Evolutionary conservation across 2,797 vertebrate genomes (phyloP).

Genomic region (Tapera naevia): DNA sequence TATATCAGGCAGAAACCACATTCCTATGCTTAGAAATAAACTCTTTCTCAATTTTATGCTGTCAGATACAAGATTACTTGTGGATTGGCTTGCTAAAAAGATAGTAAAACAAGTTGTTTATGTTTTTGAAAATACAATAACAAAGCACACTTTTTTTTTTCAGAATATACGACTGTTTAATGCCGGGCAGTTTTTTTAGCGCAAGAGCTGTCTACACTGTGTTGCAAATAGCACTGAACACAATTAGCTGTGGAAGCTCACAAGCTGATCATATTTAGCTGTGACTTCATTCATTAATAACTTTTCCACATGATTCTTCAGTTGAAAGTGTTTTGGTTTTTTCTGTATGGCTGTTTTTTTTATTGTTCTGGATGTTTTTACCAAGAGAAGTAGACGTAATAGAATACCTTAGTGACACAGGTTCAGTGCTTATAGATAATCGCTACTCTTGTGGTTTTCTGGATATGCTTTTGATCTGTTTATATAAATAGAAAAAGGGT

Average conservation of each 20-base stretch:
- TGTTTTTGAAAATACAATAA: neutral
- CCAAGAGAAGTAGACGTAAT: neutral
- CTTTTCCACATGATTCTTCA: conserved; percentile 77
- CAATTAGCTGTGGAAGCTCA: conserved; percentile 24
- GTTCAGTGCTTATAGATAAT: conserved; percentile 79
- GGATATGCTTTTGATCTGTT: conserved; percentile 74
- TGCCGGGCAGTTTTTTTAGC: neutral
- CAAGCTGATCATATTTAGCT: conserved; percentile 50
- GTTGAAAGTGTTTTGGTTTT: conserved; percentile 22
- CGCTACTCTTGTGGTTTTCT: conserved; percentile 74
- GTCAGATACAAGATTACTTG: neutral
- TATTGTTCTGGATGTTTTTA: neutral
- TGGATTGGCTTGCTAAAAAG: neutral
- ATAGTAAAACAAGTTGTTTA: neutral
- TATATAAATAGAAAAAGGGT: conserved; percentile 61
- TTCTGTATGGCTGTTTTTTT: neutral
- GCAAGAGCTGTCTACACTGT: neutral
- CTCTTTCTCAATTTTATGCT: neutral
- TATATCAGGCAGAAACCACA: neutral
- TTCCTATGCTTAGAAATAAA: neutral
- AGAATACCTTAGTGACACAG: conserved; percentile 69
- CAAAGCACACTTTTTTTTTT: neutral
- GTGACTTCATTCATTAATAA: conserved; percentile 78
- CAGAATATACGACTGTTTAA: neutral
- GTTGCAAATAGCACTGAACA: neutral